Base-by-base conservation (phyloP, 2,797 vertebrate species). In the Girardinus metallicus region DNA sequence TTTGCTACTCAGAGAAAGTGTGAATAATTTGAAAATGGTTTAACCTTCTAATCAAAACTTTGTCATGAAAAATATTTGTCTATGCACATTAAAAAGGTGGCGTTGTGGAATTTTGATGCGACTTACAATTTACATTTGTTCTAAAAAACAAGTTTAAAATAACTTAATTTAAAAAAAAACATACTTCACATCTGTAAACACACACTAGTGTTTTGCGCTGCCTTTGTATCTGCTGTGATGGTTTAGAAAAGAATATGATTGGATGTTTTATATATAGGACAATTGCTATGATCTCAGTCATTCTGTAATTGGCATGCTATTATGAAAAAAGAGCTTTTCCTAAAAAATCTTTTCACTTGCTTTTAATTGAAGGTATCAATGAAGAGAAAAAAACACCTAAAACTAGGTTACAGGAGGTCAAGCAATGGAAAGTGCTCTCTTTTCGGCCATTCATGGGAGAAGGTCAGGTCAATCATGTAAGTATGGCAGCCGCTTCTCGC, bases 381-480 rank as follows among this genome's bases (percentile, higher is more conserved):
- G 60, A 39, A 73, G 53, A 74, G 62, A 82, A 78, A 76, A 74
- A 76, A 78, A 79, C 57, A 74, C 44, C 44, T 77, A 62, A 82
- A 87, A 87, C 82, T 53, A 82, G 81, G 88, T 84, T 72, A 87
- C 75, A 80, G 73, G 79, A 80, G 80, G 85, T 88, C 2, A 78
- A 85, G 81, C 82, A 55, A 87, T 81, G 80, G 83, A 82, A 89
- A 92, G 89, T 84, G 88, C 77, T 89, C 88, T 90, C 81, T 83
- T 86, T 85, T 79, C 70, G 80, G 57, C 79, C 75, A 81, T 91
- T 92, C 85, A 89, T 5, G 31, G 64, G 41, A 85, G 87, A 87
- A 91, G 94, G 93, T 95, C 92, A 90, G 89, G 89, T 92, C 91
- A 89, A 49, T 81, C 85, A 86, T 85, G 89, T 53, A 79, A 83